Conservation (phyloP, 2,888 invertebrate species). For the Campoletis raptor region DNA sequence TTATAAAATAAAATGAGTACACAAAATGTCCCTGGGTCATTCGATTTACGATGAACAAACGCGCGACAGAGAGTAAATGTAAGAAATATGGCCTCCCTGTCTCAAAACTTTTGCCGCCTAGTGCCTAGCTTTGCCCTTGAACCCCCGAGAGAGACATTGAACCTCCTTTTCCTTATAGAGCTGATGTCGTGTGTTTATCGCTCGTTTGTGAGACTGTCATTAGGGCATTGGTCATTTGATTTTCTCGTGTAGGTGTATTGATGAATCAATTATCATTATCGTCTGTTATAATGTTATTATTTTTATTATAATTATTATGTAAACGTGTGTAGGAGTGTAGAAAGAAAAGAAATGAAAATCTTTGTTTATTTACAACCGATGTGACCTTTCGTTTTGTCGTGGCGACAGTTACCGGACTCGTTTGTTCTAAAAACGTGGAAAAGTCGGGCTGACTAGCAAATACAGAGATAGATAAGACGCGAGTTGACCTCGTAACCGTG, state of each 20-base stretch:
- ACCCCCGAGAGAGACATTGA: slow-evolving; percentile 68
- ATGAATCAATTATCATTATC: slow-evolving; percentile 1
- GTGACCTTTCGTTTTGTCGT: background rate
- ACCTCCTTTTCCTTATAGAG: slow-evolving; percentile 56
- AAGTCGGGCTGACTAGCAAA: slow-evolving; percentile 43
- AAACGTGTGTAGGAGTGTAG: background rate
- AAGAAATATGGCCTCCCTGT: slow-evolving; percentile 22
- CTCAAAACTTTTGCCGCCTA: slow-evolving; percentile 45
- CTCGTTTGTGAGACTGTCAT: slow-evolving; percentile 28
- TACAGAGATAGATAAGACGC: slow-evolving; percentile 70
- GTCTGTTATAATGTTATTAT: background rate
- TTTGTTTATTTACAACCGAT: background rate
- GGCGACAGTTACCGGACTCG: background rate
- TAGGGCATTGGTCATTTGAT: slow-evolving; percentile 4
- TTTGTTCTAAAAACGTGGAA: background rate
- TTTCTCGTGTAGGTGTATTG: background rate
- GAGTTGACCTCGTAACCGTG: slow-evolving; percentile 74
- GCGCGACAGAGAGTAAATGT: slow-evolving; percentile 26
- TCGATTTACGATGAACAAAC: slow-evolving; percentile 43
- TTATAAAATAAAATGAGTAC: slow-evolving; percentile 5
- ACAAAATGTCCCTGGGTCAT: slow-evolving; percentile 38
- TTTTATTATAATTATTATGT: background rate
- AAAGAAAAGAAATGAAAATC: background rate
- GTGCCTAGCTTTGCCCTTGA: slow-evolving; percentile 63
- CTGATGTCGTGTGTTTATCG: slow-evolving; percentile 26